These are phyloP conservation scores for Drosophila nr. perissopoda DNA, from an alignment of 2,888 invertebrate genomes.

Conservation along the genomic window DNA sequence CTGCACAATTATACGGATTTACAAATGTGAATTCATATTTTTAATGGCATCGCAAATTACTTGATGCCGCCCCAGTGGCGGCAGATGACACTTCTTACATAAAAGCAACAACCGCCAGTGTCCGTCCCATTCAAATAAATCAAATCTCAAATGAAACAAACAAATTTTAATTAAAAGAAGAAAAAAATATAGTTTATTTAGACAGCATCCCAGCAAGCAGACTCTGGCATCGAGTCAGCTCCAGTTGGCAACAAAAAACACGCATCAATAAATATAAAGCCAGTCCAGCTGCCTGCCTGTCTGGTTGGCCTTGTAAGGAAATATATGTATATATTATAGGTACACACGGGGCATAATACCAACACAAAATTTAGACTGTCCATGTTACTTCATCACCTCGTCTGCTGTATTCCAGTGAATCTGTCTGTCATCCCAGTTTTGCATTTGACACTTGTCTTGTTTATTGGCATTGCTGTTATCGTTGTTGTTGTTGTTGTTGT, in stretches of 20 bases:
- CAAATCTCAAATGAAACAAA: constrained; percentile 52
- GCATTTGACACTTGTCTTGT: constrained; percentile 59
- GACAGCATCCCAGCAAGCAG: constrained; percentile 31
- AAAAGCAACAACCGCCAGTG: constrained; percentile 34
- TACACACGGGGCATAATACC: background rate
- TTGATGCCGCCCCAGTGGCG: constrained; percentile 54
- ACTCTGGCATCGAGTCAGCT: constrained; percentile 1
- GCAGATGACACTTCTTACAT: constrained; percentile 66
- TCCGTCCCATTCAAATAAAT: constrained; percentile 64
- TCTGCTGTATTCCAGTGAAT: constrained; percentile 8
- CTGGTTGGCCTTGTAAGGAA: constrained; percentile 71
- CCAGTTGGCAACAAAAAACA: constrained; percentile 36
- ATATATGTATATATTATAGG: constrained; percentile 9
- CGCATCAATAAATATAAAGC: constrained; percentile 23
- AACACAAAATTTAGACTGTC: constrained; percentile 59
- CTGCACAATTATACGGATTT: constrained; percentile 64
- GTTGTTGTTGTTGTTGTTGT: constrained; percentile 6
- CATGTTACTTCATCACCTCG: constrained; percentile 71
- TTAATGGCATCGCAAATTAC: constrained; percentile 61
- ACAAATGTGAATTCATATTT: constrained; percentile 60
- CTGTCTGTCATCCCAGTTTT: constrained; percentile 55
- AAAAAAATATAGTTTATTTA: constrained; percentile 33
- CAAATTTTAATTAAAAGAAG: constrained; percentile 13
- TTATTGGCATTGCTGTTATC: constrained; percentile 4
- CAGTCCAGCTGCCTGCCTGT: constrained; percentile 50